Conservation (phyloP, 1,140 invertebrate species). For the Belonocnema kinseyi region DNA sequence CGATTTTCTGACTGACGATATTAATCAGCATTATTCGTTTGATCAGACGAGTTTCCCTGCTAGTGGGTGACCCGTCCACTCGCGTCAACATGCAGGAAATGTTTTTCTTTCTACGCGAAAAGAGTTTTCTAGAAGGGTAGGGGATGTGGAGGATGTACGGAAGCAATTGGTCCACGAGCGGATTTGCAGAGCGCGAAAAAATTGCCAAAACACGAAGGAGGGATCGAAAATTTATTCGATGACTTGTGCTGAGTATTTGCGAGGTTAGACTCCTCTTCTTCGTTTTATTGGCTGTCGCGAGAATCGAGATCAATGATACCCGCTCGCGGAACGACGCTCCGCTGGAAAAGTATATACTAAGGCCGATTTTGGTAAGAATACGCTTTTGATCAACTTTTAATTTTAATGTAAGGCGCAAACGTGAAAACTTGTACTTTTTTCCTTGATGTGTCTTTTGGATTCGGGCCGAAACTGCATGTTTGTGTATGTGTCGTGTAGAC, state of each 20-base stretch:
- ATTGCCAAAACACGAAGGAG: too few relatives aligned
- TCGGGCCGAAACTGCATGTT: slow-evolving; percentile 69
- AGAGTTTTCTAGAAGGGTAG: slow-evolving; percentile 35
- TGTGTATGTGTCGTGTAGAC: slow-evolving; percentile 51
- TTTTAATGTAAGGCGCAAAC: slow-evolving; percentile 74
- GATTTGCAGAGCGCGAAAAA: slow-evolving; percentile 11
- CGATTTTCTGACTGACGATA: slow-evolving; percentile 34
- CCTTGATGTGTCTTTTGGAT: slow-evolving; percentile 73
- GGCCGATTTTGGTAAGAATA: slow-evolving; percentile 74
- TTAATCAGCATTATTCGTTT: too few relatives aligned
- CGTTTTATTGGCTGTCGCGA: background rate
- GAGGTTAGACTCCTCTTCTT: slow-evolving; percentile 6
- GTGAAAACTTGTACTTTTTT: slow-evolving; percentile 74
- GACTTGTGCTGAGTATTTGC: background rate
- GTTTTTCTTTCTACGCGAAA: slow-evolving; percentile 64
- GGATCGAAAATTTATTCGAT: too few relatives aligned
- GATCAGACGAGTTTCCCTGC: slow-evolving; percentile 41
- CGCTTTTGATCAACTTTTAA: slow-evolving; percentile 73
- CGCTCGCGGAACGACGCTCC: slow-evolving; percentile 48
- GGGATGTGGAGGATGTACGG: slow-evolving; percentile 18
- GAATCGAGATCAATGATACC: slow-evolving; percentile 37
- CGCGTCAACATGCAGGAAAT: slow-evolving; percentile 68
- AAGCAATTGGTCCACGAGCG: slow-evolving; percentile 2
- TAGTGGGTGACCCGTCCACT: slow-evolving; percentile 66
- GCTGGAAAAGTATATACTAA: slow-evolving; percentile 72